These are phyloP conservation scores for Apostichopus californicus DNA, from an alignment of 35 echinoderm and acorn worm species.

Conservation along the genomic window DNA sequence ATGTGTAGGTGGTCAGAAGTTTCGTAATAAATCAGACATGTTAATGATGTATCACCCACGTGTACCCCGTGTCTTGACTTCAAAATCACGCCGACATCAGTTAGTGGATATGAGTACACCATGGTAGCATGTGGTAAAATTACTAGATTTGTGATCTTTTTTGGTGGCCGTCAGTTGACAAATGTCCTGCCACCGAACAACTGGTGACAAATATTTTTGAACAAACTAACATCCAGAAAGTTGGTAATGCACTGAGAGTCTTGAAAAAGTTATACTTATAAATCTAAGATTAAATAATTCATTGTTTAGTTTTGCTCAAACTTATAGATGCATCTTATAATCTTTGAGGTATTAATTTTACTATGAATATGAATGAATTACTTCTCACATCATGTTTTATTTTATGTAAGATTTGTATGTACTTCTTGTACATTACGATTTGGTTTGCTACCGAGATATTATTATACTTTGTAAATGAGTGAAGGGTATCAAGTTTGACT, in stretches of 20 bases:
- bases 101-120: conserved; percentile 43
- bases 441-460: too few species aligned
- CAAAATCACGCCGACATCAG: conserved; percentile 56
- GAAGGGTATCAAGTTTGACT: too few species aligned
- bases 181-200: neutral
- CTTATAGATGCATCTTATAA: neutral
- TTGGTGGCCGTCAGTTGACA: neutral
- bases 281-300: too few species aligned
- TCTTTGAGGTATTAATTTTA: too few species aligned
- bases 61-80: conserved; percentile 58
- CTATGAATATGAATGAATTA: too few species aligned
- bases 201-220: neutral
- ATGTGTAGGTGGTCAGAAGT: conserved; percentile 55
- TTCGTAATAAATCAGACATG: conserved; percentile 60
- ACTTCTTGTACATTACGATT: too few species aligned
- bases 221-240: neutral
- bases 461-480: too few species aligned
- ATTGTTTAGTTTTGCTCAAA: neutral
- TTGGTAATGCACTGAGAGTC: conserved; percentile 4
- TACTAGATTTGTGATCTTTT: conserved; percentile 34
- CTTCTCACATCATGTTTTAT: too few species aligned
- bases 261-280: neutral
- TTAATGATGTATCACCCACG: conserved; percentile 33
- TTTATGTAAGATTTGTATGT: too few species aligned
- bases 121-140: conserved; percentile 62